These are phyloP conservation scores for Microplitis demolitor DNA, from an alignment of 1,140 invertebrate species.

Conservation along the genomic window DNA sequence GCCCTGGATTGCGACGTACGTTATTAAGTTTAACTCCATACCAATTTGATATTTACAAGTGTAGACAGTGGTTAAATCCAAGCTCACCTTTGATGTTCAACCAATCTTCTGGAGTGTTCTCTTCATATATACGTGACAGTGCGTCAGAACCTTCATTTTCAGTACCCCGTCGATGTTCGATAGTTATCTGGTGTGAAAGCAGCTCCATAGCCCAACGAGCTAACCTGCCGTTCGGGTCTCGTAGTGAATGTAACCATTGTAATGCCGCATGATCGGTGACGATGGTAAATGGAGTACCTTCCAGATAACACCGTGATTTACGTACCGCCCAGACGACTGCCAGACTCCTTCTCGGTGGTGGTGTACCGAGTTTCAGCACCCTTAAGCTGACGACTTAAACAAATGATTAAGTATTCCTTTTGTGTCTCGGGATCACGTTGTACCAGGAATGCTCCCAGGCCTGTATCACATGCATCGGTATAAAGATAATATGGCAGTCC, in stretches of 20 bases:
- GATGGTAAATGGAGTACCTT: slow-evolving; percentile 48
- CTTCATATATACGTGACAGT: slow-evolving; percentile 25
- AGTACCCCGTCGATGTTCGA: slow-evolving; percentile 39
- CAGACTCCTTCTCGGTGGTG: slow-evolving; percentile 50
- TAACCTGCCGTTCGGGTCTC: slow-evolving; percentile 35
- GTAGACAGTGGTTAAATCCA: no score
- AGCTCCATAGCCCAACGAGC: slow-evolving; percentile 24
- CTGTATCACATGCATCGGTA: no score
- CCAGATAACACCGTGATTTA: slow-evolving; percentile 48
- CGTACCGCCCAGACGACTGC: no score
- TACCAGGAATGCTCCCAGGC: no score
- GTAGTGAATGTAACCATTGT: slow-evolving; percentile 47
- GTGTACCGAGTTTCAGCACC: slow-evolving; percentile 36
- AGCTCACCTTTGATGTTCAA: no score
- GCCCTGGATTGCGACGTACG: no score
- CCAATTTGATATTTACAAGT: no score
- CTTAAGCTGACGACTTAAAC: neutral
- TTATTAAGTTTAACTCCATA: neutral
- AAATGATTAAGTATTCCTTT: neutral
- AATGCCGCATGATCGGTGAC: slow-evolving; percentile 54
- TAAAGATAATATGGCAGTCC: no score
- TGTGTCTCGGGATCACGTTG: no score
- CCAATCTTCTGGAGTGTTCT: no score
- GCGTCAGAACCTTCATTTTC: slow-evolving; percentile 36
- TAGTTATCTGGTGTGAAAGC: slow-evolving; percentile 28